Evolutionary conservation across 64 coral and sea anemone genomes (phyloP), one percentile per base, ranked within the genome.

Genomic region (Dendronephthya gigantea): DNA sequence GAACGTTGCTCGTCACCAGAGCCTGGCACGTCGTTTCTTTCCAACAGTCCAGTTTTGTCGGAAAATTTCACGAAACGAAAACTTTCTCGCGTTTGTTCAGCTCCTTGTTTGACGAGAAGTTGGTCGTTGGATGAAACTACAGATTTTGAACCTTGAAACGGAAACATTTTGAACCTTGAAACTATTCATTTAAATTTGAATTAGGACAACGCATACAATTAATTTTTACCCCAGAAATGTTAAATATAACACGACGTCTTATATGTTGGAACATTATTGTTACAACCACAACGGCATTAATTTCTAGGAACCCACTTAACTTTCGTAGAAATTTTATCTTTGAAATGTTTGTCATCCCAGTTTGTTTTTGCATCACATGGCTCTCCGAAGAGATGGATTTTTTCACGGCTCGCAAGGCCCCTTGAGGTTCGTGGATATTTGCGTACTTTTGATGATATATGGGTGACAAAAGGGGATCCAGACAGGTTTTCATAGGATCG

Each of bases 301-400:
- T 30, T 66, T 66, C 58, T 66, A 8, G 58, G 58, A 66, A 66
- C 58, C 58, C 58, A 66, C 58, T 66, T 66, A n/a, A 66, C 58
- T 66, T 66, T 66, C 58, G 58, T 66, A 30, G 58, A 66, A 66
- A 66, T 66, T 30, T n/a, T 2, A 66, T 3, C 29, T n/a, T 30
- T n/a, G 22, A 66, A 66, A n/a, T 66, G 2, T 3, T 30, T 66
- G 3, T 66, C 58, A 30, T 66, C 2, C 58, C 58, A 66, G 29
- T 17, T 66, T 22, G 58, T 6, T 66, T 22, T 22, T 66, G 19
- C 2, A 22, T 22, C 58, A 22, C 58, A 17, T 30, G 19, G 11
- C 41, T 45, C 41, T 45, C 41, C 11, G 4, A 11, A 45, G 41
- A 11, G 41, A 11, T 45, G 41, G 41, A 45, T 17, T 6, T 30